phyloP scores from a whole-genome alignment of 2,888 invertebrate genomes.

The Tineola bisselliella region DNA sequence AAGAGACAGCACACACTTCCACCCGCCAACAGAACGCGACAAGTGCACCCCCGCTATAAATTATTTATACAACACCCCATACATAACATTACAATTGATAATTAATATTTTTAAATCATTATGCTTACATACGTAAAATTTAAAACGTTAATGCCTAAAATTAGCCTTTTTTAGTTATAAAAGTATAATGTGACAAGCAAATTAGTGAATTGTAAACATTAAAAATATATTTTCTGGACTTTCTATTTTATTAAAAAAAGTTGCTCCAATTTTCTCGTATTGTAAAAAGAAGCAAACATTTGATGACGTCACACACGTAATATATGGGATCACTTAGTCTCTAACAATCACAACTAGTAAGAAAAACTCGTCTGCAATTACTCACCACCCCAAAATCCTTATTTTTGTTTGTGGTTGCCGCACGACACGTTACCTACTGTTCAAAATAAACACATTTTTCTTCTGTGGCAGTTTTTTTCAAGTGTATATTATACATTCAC shows the following conservation, averaged over 20 bases:
- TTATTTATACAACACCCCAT: conserved; percentile 7
- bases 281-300: no score
- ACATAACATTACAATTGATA: neutral
- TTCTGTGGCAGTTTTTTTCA: neutral
- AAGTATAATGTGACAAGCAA: no score
- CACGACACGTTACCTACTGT: neutral
- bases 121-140: no score
- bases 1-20: conserved; percentile 31
- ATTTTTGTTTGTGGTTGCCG: neutral
- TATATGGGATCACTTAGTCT: conserved; percentile 65
- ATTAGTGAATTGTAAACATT: no score
- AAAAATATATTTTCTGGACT: no score
- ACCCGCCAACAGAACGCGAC: conserved; percentile 19
- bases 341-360: conserved; percentile 48
- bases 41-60: conserved; percentile 14
- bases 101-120: neutral
- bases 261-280: no score
- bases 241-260: no score
- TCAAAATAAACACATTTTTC: conserved; percentile 2
- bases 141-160: no score
- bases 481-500: no score
- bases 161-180: no score
- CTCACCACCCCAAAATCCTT: conserved; percentile 27
- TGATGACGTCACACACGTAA: conserved; percentile 27
- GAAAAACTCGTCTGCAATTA: conserved; percentile 40